Evolutionary conservation across 1,140 invertebrate species (phyloP), one percentile per base, ranked within the genome.

Genomic region (Condylostylus longicornis): DNA sequence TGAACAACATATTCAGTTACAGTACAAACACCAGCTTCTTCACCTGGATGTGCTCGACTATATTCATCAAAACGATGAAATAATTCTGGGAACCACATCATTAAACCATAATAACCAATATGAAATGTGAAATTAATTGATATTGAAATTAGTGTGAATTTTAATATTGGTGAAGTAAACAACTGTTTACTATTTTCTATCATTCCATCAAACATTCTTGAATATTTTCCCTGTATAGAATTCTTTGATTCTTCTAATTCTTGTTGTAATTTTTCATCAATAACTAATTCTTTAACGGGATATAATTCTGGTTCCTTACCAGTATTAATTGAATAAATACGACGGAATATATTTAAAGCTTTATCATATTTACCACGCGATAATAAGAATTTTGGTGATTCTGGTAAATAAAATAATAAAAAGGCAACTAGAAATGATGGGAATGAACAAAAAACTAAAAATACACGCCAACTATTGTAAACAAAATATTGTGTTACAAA

Each of bases 1-100:
- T 66, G 68, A 0, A 81, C 77, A 5, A 84, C 80, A 52, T 75
- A 85, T 1, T 73, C 62, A 8, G 79, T 84, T 18, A 86, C 79
- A 42, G 74, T 54, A 47, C 82, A 87, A 22, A 86, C 79, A 36
- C 74, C 73, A 0, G 81, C 79, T 28, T 67, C 65, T 38, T 69
- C 45, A 33, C 67, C 65, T 31, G 72, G 69, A 56, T 72, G 66
- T 7, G 54, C 66, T 21, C 69, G 67, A 37, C 74, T 69, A 58
- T 70, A 88, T 52, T 80, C 77, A 54, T 86, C 80, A 51, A 85
- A 85, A 29, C 83, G 77, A 55, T 83, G 82, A 63, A 85, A 87
- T 42, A 88, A 69, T 62, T 87, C 83, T 0, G 84, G 83, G 63
- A 88, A 88, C 84, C 84, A 88, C 78, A 88, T 84, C 81, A 86